These are phyloP conservation scores for Magallana angulata DNA, from an alignment of 1,140 invertebrate genomes.

Conservation along the genomic window DNA sequence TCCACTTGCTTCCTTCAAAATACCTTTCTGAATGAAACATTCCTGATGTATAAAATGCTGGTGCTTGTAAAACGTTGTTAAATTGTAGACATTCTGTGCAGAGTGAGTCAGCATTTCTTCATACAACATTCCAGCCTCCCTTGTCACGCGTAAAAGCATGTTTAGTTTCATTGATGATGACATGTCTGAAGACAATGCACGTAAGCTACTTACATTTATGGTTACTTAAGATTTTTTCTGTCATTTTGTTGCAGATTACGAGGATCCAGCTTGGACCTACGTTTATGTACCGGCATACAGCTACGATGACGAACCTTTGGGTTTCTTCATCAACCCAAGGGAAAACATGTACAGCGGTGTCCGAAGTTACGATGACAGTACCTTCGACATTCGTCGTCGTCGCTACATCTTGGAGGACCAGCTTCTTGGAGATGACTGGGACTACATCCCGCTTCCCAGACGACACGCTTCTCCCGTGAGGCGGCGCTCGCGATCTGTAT, in stretches of 20 bases:
- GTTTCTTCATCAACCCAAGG: neutral
- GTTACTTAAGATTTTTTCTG: neutral
- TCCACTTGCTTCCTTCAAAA: too few species aligned
- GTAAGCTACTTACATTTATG: too few species aligned
- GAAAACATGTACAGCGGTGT: neutral
- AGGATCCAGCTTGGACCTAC: constrained; percentile 1
- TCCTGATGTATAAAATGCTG: too few species aligned
- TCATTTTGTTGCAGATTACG: neutral
- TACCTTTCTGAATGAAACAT: too few species aligned
- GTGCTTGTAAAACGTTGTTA: too few species aligned
- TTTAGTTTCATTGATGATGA: too few species aligned
- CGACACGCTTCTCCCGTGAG: neutral
- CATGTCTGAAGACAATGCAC: too few species aligned
- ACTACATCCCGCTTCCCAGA: constrained; percentile 17
- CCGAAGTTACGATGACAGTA: constrained; percentile 6
- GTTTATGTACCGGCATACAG: neutral
- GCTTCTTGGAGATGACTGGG: neutral
- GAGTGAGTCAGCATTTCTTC: too few species aligned
- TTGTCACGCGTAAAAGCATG: too few species aligned
- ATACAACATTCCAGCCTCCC: too few species aligned
- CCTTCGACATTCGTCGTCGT: neutral
- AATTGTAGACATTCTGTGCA: too few species aligned
- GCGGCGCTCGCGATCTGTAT: neutral
- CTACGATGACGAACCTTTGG: neutral
- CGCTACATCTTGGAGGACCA: neutral